phyloP scores from a whole-genome alignment of 2,888 invertebrate genomes.

The Ametastegia equiseti region DNA sequence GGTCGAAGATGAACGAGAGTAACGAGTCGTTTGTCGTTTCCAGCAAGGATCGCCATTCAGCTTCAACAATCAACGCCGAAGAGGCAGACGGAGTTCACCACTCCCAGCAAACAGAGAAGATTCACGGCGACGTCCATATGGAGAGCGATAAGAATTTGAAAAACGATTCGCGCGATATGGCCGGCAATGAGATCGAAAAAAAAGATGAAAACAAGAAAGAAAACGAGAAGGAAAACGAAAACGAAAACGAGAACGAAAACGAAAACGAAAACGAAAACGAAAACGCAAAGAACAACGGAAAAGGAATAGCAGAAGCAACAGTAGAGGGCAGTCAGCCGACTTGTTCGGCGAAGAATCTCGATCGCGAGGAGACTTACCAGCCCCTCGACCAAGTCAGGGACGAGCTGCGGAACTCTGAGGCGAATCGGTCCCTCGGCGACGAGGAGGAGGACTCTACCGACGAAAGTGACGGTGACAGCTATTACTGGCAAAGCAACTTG shows the following conservation, averaged over 20 bases:
- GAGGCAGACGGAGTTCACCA: conserved; percentile 32
- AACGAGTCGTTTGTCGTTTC: neutral
- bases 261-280: conserved; percentile 11
- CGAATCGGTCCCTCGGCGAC: conserved; percentile 54
- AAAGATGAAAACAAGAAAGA: conserved; percentile 5
- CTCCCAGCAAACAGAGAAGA: conserved; percentile 22
- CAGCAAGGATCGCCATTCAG: neutral
- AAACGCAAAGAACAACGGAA: conserved; percentile 16
- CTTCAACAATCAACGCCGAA: neutral
- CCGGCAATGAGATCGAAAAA: no score
- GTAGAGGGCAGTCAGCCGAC: conserved; percentile 10
- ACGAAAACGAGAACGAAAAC: no score
- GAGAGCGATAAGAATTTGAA: neutral
- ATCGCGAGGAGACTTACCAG: conserved; percentile 54
- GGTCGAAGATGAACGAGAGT: conserved; percentile 16
- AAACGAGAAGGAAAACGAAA: conserved; percentile 15
- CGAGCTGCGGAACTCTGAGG: conserved; percentile 51
- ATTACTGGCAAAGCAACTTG: conserved; percentile 75
- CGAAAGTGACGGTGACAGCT: conserved; percentile 66
- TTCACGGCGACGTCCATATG: neutral
- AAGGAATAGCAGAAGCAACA: no score
- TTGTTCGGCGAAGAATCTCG: conserved; percentile 15
- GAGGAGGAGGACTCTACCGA: conserved; percentile 77
- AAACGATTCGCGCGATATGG: neutral
- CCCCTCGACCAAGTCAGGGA: conserved; percentile 60